phyloP scores from a whole-genome alignment of 2,888 invertebrate species.

The Yponomeuta malinellus region DNA sequence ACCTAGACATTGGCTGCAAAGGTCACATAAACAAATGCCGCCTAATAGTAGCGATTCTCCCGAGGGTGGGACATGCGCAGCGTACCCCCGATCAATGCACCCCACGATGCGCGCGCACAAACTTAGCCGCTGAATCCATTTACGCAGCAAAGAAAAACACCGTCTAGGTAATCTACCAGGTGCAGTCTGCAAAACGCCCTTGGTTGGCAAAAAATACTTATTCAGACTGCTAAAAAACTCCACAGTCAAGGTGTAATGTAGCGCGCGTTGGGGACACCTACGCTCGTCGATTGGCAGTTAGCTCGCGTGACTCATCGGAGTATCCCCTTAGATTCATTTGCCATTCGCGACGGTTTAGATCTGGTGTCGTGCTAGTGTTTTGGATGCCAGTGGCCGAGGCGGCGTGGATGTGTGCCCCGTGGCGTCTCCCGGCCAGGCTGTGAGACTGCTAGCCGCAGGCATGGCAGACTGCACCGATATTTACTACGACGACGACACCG shows the following conservation, averaged over 20 bases:
- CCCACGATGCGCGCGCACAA: constrained; percentile 62
- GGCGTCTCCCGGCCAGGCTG: constrained; percentile 45
- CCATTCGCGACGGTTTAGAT: constrained; percentile 45
- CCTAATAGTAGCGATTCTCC: constrained; percentile 44
- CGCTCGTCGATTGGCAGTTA: constrained; percentile 48
- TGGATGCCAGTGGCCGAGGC: constrained; percentile 71
- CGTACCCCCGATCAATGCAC: constrained; percentile 66
- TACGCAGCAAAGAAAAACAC: constrained; percentile 66
- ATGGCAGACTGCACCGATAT: constrained; percentile 71
- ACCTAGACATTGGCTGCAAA: neutral
- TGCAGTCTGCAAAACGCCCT: constrained; percentile 48
- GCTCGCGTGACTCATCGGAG: constrained; percentile 66
- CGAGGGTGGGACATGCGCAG: constrained; percentile 57
- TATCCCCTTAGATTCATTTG: constrained; percentile 49
- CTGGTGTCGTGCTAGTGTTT: constrained; percentile 30
- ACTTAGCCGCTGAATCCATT: constrained; percentile 39
- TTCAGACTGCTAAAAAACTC: constrained; percentile 29
- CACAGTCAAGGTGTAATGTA: constrained; percentile 21
- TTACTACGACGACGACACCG: constrained; percentile 74
- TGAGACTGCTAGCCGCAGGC: constrained; percentile 49
- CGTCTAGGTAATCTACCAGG: constrained; percentile 28
- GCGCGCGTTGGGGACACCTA: constrained; percentile 62
- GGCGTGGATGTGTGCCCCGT: constrained; percentile 65
- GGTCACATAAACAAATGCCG: constrained; percentile 48
- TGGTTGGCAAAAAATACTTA: constrained; percentile 41